Evolutionary conservation across 2,888 invertebrate species (phyloP), one percentile per base, ranked within the genome.

Genomic region (Malacosoma neustria): DNA sequence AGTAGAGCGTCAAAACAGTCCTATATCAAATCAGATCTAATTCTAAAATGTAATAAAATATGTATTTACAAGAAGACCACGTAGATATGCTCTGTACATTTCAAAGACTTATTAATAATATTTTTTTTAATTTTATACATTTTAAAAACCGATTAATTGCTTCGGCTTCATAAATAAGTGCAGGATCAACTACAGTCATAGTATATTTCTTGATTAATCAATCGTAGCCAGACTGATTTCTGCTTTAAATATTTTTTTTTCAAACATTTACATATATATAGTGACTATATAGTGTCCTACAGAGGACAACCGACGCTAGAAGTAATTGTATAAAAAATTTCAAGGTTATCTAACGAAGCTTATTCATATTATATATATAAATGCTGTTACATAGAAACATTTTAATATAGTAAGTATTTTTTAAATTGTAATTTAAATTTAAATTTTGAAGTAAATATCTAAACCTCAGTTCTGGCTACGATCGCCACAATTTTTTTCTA

Each of bases 61-160:
- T 57, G 59, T 81, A 81, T 84, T 67, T 84, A 82, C 81, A 84
- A 74, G 59, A 70, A 72, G 61, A 73, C 65, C 63, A 59, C 56
- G 54, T 53, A 71, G 80, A 82, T 82, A 82, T 81, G 81, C 69
- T 65, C 69, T 74, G 64, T 73, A 75, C 67, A 76, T 60, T 68
- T 61, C 44, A 56, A 60, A 67, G 62, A 68, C 56, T 56, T 65
- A 62, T 50, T 61, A 57, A 60, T 69, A 40, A 42, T 34, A 45
- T 38, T 39, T 38, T 11, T 13, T 14, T 29, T 22, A 22, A 22
- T 22, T 22, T 22, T 22, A 22, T 22, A 22, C 22, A 22, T 22
- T 22, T 22, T 22, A 22, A 22, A 22, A n/a, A n/a, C n/a, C n/a
- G n/a, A n/a, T n/a, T n/a, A n/a, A n/a, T n/a, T n/a, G 7, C 9